Base-by-base conservation (phyloP, 2,888 invertebrate genomes). In the Dynastes maya region DNA sequence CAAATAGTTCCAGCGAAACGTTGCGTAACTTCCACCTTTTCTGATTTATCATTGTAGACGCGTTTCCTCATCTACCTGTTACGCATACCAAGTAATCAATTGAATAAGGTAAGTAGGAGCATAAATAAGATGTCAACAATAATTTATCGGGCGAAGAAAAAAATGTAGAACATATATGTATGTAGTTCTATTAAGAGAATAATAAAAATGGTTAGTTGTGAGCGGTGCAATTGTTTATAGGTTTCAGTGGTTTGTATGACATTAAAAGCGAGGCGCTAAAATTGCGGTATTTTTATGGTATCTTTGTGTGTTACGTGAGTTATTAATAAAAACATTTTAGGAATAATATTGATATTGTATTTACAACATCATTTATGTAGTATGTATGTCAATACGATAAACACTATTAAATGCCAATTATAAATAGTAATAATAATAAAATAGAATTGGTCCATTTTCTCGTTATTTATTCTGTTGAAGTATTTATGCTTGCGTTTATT, bases 241-340 rank as follows among this genome's bases (percentile, higher is more conserved):
- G 16, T 37, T 40, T 13, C 13, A 65, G n/a, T 65, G n/a, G 4
- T 9, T 5, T 65, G 4, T 11, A 0, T 65, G 65, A 65, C n/a
- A 32, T 37, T 37, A 65, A n/a, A 65, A 65, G 45, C 40, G 45
- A 65, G 65, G n/a, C 64, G 40, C 65, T 65, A 65, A 40, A 37
- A 65, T 65, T 32, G 37, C 13, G 3, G 5, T 37, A 65, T 27
- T 55, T 55, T 55, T 32, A 63, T 29, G 27, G 4, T 32, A 13
- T 29, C 27, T n/a, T 27, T 63, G 9, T 32, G 8, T 8, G 6
- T 63, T 63, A 16, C 37, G 4, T 63, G 11, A 27, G 5, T 32
- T 27, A 32, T 32, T 22, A 1, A 29, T 29, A 27, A 22, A 11
- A 63, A 63, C 22, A 29, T 4, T 27, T 27, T 1, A 63, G 4